phyloP scores from a whole-genome alignment of 2,888 invertebrate species.

The Heliconius sara region DNA sequence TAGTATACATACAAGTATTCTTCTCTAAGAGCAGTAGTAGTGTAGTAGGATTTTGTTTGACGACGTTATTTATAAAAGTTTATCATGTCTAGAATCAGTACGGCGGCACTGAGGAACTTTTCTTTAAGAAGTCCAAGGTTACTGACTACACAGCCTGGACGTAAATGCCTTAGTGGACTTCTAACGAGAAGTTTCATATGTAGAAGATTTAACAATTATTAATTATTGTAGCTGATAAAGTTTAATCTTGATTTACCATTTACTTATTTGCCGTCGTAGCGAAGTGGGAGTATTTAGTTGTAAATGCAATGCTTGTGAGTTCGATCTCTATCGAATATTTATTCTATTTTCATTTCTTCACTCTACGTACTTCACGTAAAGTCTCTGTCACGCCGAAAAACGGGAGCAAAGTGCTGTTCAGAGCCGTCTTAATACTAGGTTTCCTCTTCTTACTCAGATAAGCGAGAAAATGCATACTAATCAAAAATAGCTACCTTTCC shows the following conservation, averaged over 20 bases:
- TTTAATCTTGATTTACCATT: no score
- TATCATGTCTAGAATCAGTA: background rate
- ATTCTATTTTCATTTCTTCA: background rate
- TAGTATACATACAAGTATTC: background rate
- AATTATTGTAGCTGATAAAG: background rate
- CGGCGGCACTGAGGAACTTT: background rate
- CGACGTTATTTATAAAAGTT: background rate
- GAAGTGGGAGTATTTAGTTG: no score
- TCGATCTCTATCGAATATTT: background rate
- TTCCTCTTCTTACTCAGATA: background rate
- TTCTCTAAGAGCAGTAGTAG: background rate
- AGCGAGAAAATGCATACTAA: background rate
- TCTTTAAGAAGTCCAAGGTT: background rate
- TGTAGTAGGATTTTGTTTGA: background rate
- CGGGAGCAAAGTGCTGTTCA: no score
- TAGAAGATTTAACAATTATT: background rate
- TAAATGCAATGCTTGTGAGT: no score
- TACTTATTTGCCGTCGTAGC: no score
- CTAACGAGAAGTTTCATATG: background rate
- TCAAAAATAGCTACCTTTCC: background rate
- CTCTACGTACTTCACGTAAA: background rate
- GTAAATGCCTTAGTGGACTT: background rate
- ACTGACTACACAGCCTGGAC: background rate
- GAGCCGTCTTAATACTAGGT: no score
- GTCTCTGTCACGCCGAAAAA: no score